These are phyloP conservation scores for Conus canariensis DNA, from an alignment of 2,888 invertebrate species.

Conservation along the genomic window DNA sequence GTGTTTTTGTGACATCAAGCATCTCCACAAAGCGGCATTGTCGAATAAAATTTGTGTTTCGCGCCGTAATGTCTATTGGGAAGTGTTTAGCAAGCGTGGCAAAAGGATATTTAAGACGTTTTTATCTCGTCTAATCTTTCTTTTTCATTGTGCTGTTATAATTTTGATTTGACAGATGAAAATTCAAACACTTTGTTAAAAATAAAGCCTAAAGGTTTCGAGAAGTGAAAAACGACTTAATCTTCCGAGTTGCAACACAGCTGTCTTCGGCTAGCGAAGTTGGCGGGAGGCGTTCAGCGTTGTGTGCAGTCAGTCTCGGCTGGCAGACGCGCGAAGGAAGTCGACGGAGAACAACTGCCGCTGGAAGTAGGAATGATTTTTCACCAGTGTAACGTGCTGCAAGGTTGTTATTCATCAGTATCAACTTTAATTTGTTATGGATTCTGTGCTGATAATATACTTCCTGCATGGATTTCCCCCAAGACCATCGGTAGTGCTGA, in stretches of 20 bases:
- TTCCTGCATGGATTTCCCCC: too few species aligned
- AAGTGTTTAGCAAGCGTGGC: slow-evolving; percentile 4
- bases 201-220: not conserved
- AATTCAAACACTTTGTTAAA: not conserved
- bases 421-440: not conserved
- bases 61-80: slow-evolving; percentile 20
- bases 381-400: not conserved
- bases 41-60: slow-evolving; percentile 22
- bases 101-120: not conserved
- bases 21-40: not conserved
- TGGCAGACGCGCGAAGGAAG: slow-evolving; percentile 3
- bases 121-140: not conserved
- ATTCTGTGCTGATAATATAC: too few species aligned
- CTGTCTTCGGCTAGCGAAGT: not conserved
- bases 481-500: too few species aligned
- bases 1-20: not conserved
- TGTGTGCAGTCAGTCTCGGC: not conserved
- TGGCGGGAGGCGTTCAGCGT: slow-evolving; percentile 18
- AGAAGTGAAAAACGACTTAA: not conserved
- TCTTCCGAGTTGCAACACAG: slow-evolving; percentile 8
- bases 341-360: not conserved
- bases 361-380: not conserved
- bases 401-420: not conserved
- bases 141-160: not conserved
- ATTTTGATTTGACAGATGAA: not conserved